Evolutionary conservation across 2,797 vertebrate genomes (phyloP).

Genomic region (Phalloptychus januarius): DNA sequence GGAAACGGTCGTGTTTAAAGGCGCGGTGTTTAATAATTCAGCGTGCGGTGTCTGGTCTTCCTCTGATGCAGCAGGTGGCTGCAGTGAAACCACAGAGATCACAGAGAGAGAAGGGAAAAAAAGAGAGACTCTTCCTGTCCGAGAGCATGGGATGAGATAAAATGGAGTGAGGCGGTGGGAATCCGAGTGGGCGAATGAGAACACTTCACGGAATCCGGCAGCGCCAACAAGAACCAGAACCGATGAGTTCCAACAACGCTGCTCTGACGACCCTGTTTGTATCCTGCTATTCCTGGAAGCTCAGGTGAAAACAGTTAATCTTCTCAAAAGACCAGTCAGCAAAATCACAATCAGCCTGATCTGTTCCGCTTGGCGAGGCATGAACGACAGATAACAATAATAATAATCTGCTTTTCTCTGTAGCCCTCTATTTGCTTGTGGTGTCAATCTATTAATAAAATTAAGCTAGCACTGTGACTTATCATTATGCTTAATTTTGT

Average conservation of each 20-base stretch:
- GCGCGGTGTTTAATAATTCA: slow-evolving; percentile 56
- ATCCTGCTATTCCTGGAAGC: not conserved
- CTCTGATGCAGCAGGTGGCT: slow-evolving; percentile 59
- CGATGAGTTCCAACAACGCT: not conserved
- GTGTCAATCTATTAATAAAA: no score
- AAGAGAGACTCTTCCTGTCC: slow-evolving; percentile 19
- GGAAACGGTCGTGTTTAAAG: slow-evolving; percentile 42
- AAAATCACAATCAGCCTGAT: not conserved
- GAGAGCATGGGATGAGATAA: slow-evolving; percentile 21
- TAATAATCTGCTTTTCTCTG: not conserved
- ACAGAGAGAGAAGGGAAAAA: slow-evolving; percentile 11
- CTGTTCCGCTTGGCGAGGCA: not conserved
- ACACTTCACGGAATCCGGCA: not conserved
- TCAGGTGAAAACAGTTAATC: not conserved
- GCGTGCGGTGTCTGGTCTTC: slow-evolving; percentile 37
- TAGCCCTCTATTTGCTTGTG: not conserved
- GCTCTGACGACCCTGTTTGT: not conserved
- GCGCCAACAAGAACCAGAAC: not conserved
- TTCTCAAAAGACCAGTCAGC: not conserved
- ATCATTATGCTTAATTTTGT: no score
- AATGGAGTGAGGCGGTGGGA: not conserved
- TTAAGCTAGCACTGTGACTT: no score
- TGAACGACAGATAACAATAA: not conserved
- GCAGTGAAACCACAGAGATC: slow-evolving; percentile 40
- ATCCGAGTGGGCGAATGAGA: slow-evolving; percentile 14